Conservation (phyloP, 2,888 invertebrate species). For the Gastrophysa polygoni region DNA sequence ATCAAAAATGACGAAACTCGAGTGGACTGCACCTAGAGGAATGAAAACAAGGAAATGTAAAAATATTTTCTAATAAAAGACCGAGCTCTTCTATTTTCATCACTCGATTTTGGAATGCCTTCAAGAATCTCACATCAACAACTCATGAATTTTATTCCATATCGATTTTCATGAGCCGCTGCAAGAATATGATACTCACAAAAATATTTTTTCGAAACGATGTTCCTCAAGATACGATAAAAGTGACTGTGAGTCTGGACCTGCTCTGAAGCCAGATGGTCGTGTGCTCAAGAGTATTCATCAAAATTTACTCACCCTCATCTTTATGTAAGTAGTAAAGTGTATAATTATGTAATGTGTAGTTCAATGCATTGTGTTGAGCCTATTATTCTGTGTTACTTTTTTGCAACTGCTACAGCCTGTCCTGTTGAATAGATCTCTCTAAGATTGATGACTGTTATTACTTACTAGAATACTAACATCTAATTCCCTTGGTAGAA, state of each 20-base stretch:
- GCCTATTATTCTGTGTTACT: neutral
- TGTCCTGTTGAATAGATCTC: neutral
- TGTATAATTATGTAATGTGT: conserved; percentile 26
- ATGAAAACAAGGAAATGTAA: too few species aligned
- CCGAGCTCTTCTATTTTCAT: too few species aligned
- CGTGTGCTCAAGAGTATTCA: conserved; percentile 25
- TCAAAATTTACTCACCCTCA: conserved; percentile 20
- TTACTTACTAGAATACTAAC: neutral
- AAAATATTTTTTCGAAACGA: too few species aligned
- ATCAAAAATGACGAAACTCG: too few species aligned
- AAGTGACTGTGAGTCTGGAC: neutral
- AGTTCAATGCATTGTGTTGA: neutral
- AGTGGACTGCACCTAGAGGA: too few species aligned
- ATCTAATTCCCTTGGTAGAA: neutral
- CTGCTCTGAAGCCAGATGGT: conserved; percentile 19
- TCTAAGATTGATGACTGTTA: neutral
- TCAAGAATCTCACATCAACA: too few species aligned
- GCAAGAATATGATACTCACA: too few species aligned
- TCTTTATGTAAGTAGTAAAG: conserved; percentile 18
- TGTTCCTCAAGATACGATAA: too few species aligned
- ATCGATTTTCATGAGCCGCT: too few species aligned
- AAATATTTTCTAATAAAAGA: too few species aligned
- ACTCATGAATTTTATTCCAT: too few species aligned
- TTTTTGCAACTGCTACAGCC: neutral
- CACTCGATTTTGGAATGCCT: too few species aligned